phyloP scores from a whole-genome alignment of 2,113 vertebrate genomes.

The Asarcornis scutulata region DNA sequence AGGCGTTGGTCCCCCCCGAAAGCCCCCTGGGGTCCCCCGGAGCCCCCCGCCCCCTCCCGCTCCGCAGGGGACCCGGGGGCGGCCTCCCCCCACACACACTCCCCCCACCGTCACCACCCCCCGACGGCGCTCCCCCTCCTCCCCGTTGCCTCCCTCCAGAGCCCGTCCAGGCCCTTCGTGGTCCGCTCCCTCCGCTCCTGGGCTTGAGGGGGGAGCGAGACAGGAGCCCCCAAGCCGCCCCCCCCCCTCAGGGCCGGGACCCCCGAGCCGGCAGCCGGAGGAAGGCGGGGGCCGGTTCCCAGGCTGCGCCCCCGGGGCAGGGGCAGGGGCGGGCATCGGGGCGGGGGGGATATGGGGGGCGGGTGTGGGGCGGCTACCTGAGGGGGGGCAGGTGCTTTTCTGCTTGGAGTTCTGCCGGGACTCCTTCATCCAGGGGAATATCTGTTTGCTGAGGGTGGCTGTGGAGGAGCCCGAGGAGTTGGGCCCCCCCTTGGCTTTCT shows the following conservation, averaged over 20 bases:
- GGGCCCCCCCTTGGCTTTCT: slow-evolving; percentile 89
- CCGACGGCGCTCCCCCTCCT: too few relatives aligned
- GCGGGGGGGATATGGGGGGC: not conserved
- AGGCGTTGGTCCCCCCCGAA: not conserved
- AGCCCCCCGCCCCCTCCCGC: not conserved
- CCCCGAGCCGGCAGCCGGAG: not conserved
- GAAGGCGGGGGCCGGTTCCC: too few relatives aligned
- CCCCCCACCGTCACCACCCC: not conserved
- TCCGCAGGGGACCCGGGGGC: not conserved
- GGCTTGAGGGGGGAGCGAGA: not conserved
- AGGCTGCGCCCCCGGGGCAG: too few relatives aligned
- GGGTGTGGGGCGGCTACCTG: slow-evolving; percentile 81
- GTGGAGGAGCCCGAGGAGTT: slow-evolving; percentile 80
- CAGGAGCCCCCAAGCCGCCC: not conserved
- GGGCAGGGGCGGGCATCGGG: too few relatives aligned
- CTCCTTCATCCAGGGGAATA: slow-evolving; percentile 99
- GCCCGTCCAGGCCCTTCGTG: not conserved
- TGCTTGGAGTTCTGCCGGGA: slow-evolving; percentile 94
- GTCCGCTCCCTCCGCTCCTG: not conserved
- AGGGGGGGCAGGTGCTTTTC: slow-evolving; percentile 88
- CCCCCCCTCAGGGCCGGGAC: not conserved
- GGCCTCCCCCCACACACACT: not conserved
- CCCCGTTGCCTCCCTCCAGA: not conserved
- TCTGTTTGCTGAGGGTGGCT: slow-evolving; percentile 94
- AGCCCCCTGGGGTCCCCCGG: not conserved